A percentile compares a stretch with the other conserved stretches of the same genome.
Conservation (phyloP, 1,140 invertebrate genomes). For the Diorhabda elongata region DNA sequence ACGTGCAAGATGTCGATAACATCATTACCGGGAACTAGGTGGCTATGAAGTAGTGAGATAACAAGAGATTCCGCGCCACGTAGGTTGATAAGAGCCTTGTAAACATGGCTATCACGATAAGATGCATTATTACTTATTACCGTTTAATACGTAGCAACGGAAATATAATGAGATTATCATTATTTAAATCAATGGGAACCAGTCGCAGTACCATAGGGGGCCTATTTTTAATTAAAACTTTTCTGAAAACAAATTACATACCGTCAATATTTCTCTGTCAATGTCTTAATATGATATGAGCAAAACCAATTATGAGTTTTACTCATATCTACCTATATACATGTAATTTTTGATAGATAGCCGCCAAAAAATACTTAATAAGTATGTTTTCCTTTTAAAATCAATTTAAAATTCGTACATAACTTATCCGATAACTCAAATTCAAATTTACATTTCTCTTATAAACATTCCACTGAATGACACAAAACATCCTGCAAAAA, state of each 20-base stretch:
- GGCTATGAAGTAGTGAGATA: slow-evolving; percentile 18
- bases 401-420: no score
- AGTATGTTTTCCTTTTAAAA: no score
- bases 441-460: no score
- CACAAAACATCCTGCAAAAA: no score
- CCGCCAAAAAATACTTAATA: no score
- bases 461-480: no score
- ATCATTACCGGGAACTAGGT: slow-evolving; percentile 11
- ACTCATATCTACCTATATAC: no score
- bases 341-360: no score
- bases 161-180: neutral
- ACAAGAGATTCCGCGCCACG: slow-evolving; percentile 24
- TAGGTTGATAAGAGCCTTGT: slow-evolving; percentile 32
- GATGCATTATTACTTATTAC: slow-evolving; percentile 23
- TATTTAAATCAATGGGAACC: neutral
- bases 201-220: neutral
- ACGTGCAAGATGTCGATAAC: slow-evolving; percentile 8
- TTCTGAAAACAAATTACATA: neutral
- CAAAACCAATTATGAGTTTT: no score
- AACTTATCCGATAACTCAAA: no score
- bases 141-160: slow-evolving; percentile 7
- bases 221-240: neutral
- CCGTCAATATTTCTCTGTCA: no score
- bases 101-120: slow-evolving; percentile 33
- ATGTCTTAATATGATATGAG: no score